phyloP scores from a whole-genome alignment of 2,888 invertebrate genomes.

The Caenorhabditis macrosperma region DNA sequence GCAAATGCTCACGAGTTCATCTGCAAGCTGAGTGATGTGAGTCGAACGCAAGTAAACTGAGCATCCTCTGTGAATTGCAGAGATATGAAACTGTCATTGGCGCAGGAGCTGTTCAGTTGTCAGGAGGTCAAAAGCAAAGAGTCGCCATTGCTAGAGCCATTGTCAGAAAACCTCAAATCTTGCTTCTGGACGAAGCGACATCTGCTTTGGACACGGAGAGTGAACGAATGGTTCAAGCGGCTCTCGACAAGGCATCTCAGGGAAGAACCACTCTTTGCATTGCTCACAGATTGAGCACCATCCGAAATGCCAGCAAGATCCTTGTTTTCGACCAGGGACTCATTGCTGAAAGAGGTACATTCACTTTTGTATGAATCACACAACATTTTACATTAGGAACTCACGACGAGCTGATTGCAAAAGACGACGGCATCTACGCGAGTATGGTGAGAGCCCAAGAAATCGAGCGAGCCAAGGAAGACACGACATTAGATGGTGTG shows the following conservation, averaged over 20 bases:
- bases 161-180: slow-evolving; percentile 74
- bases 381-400: slow-evolving; percentile 85
- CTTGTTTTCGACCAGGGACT: slow-evolving; percentile 80
- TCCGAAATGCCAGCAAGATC: slow-evolving; percentile 82
- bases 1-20: slow-evolving; percentile 82
- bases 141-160: slow-evolving; percentile 70
- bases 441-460: slow-evolving; percentile 81
- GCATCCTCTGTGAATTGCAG: slow-evolving; percentile 18
- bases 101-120: slow-evolving; percentile 65
- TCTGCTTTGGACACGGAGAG: slow-evolving; percentile 82
- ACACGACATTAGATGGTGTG: slow-evolving; percentile 66
- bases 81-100: slow-evolving; percentile 63
- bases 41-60: not conserved
- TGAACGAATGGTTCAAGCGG: slow-evolving; percentile 90
- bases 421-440: slow-evolving; percentile 85
- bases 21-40: slow-evolving; percentile 78
- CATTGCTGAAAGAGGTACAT: slow-evolving; percentile 78
- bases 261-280: slow-evolving; percentile 81
- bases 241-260: slow-evolving; percentile 82
- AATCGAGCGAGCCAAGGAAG: slow-evolving; percentile 70
- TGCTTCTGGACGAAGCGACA: slow-evolving; percentile 81
- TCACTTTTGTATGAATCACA: no score
- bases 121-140: slow-evolving; percentile 68
- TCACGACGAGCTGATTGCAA: slow-evolving; percentile 85
- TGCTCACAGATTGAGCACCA: slow-evolving; percentile 82